phyloP scores from a whole-genome alignment of 2,797 vertebrate genomes.

The Spea hammondii region DNA sequence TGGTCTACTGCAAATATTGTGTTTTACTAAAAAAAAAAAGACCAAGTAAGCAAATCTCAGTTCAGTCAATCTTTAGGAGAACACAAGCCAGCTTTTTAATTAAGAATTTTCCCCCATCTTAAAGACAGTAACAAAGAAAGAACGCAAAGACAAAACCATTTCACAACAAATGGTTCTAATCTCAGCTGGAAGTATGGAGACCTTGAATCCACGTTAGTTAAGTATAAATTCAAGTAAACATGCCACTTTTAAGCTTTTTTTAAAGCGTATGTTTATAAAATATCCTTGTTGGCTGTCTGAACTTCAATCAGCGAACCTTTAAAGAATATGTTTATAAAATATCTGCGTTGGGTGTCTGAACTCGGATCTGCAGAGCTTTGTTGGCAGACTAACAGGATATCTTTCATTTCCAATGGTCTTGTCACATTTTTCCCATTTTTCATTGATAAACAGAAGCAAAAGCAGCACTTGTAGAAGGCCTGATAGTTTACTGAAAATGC shows the following conservation, averaged over 20 bases:
- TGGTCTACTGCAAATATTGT: too few species aligned
- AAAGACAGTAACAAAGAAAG: too few species aligned
- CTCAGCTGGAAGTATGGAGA: too few species aligned
- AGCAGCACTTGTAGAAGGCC: constrained; percentile 20
- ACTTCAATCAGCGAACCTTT: background rate
- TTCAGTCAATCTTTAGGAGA: too few species aligned
- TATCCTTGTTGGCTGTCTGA: background rate
- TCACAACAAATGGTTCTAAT: too few species aligned
- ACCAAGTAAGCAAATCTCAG: too few species aligned
- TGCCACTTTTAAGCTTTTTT: background rate
- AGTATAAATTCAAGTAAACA: background rate
- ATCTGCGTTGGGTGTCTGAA: background rate
- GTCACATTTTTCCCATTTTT: constrained; percentile 25
- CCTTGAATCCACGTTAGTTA: too few species aligned
- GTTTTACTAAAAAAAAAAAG: too few species aligned
- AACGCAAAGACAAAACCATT: too few species aligned
- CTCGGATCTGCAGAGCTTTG: constrained; percentile 16
- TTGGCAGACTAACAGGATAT: constrained; percentile 32
- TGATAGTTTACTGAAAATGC: constrained; percentile 5
- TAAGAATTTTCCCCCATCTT: too few species aligned
- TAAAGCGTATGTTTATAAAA: background rate
- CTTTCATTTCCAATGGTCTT: constrained; percentile 27
- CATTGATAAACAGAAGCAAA: constrained; percentile 18
- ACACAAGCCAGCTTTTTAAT: too few species aligned
- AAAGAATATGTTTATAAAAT: too few species aligned